These are phyloP conservation scores for Sebastes taczanowskii DNA, from an alignment of 2,797 vertebrate genomes.

Conservation along the genomic window DNA sequence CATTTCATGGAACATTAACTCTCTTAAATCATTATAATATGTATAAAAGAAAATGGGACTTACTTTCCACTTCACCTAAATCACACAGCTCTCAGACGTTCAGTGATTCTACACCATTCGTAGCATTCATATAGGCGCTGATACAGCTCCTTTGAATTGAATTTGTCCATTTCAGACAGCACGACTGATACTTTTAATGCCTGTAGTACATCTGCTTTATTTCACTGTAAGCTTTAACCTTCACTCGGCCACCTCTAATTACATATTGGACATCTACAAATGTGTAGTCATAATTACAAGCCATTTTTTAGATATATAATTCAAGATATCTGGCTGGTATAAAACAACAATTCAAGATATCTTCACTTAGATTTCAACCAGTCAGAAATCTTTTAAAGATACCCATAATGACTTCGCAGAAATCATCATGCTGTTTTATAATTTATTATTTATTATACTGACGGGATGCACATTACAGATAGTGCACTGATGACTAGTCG, in stretches of 20 bases:
- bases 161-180: neutral
- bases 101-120: neutral
- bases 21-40: neutral
- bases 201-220: neutral
- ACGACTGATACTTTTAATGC: neutral
- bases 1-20: neutral
- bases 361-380: neutral
- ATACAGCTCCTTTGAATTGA: neutral
- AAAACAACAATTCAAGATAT: neutral
- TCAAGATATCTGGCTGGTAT: neutral
- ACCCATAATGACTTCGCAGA: neutral
- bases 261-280: neutral
- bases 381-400: neutral
- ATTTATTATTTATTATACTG: neutral
- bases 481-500: neutral
- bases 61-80: neutral
- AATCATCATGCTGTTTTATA: neutral
- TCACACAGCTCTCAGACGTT: neutral
- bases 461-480: neutral
- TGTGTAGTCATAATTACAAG: neutral
- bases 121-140: neutral
- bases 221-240: neutral
- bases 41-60: neutral
- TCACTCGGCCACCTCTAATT: neutral
- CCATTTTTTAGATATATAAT: neutral